A percentile compares a stretch with the other conserved stretches of the same genome.
phyloP scores from a whole-genome alignment of 1,140 invertebrate genomes.

The Nebria ingens region DNA sequence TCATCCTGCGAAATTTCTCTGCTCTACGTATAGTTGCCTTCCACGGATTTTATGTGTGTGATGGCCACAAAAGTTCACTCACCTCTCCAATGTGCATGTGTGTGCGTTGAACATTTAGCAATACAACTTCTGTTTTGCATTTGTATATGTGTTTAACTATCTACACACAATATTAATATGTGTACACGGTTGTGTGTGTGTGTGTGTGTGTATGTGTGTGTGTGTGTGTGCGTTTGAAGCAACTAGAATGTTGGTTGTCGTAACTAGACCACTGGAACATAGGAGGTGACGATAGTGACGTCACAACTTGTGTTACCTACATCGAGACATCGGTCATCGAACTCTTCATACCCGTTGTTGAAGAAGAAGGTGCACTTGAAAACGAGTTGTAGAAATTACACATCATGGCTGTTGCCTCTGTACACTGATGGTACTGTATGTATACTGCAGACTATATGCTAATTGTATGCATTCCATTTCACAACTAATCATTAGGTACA shows the following conservation, averaged over 20 bases:
- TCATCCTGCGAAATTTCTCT: neutral
- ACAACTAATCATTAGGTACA: too few species aligned
- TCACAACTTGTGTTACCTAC: conserved; percentile 19
- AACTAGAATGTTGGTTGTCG: conserved; percentile 5
- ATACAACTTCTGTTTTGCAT: neutral
- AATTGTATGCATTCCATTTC: too few species aligned
- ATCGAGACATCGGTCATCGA: conserved; percentile 16
- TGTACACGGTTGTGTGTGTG: neutral
- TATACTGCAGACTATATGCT: too few species aligned
- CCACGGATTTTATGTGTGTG: neutral
- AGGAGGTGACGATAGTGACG: conserved; percentile 17
- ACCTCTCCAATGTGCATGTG: neutral
- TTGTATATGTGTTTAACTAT: neutral
- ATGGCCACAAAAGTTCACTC: neutral
- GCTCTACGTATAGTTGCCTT: neutral
- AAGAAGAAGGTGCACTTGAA: conserved; percentile 8
- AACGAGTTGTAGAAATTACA: conserved; percentile 7
- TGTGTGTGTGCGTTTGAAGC: neutral
- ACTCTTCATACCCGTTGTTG: neutral
- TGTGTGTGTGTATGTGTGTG: neutral
- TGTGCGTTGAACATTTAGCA: conserved; percentile 9
- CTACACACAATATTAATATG: neutral
- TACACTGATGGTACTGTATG: too few species aligned
- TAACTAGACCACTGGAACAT: conserved; percentile 20
- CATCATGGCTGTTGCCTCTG: neutral